Evolutionary conservation across 2,797 vertebrate genomes (phyloP), one percentile per base, ranked within the genome.

Genomic region (Coilia nasus): DNA sequence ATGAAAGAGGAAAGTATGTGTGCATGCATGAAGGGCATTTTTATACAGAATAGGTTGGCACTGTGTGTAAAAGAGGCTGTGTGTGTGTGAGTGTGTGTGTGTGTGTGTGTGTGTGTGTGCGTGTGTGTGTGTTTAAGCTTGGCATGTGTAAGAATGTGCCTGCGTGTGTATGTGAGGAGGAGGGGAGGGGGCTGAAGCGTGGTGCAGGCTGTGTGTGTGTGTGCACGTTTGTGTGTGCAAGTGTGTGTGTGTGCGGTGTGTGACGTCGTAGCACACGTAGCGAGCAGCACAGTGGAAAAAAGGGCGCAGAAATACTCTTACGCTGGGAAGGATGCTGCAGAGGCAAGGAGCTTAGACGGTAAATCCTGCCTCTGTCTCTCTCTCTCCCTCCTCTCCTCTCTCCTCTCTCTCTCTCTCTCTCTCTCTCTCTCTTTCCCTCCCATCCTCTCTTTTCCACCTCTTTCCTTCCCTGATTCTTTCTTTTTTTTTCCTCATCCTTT

Each of bases 311-410:
- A 78, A 81, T 82, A 83, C 88, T 89, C 85, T 86, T 82, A 89
- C 83, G 82, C 75, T 21, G 87, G 81, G 87, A 87, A 89, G 87
- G 90, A 89, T 90, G 82, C 88, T 89, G 89, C 89, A 89, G 87
- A 90, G 88, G 89, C 82, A 87, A 89, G 85, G 87, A 90, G 91
- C 89, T 91, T 91, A 89, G 87, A 90, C 62, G 54, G 83, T 92
- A 91, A 93, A 93, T 93, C 90, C 86, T 88, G 83, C 62, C 83
- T 71, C 67, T 75, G 25, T 67, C 67, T 75, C 28, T 2, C 28
- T 35, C 67, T 75, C 67, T 35, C 67, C 17, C 25, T 6, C 67
- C 10, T 75, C 28, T 19, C 28, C 28, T 5, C 28, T 71, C 25
- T 11, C 11, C 15, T 75, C 67, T 17, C 31, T 75, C 67, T 67